Percentiles rank a stretch among this genome's conserved stretches.
phyloP scores from a whole-genome alignment of 2,888 invertebrate genomes.

The Antitype chi region DNA sequence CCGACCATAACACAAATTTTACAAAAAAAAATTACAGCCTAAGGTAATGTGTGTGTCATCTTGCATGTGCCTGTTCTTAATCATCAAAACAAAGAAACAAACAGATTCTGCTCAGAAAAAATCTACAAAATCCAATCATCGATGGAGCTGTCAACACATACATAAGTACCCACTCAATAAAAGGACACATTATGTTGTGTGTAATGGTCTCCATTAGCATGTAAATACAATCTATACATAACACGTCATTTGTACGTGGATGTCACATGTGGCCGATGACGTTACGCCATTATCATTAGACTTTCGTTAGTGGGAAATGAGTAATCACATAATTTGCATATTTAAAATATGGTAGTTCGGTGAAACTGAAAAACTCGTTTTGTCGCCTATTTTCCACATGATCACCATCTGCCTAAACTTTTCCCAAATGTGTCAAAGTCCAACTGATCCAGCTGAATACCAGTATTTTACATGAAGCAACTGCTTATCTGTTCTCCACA shows the following conservation, averaged over 20 bases:
- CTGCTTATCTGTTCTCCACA: too few species aligned
- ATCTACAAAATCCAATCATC: constrained; percentile 9
- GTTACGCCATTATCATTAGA: constrained; percentile 26
- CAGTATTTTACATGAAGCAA: too few species aligned
- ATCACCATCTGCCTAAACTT: too few species aligned
- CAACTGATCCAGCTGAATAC: too few species aligned
- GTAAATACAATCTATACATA: constrained; percentile 31
- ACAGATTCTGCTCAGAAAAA: constrained; percentile 1
- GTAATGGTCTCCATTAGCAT: constrained; percentile 45
- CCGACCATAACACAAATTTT: too few species aligned
- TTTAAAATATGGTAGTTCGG: not conserved
- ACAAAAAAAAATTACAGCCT: too few species aligned
- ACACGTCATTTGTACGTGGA: constrained; percentile 10
- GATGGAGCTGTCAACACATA: constrained; percentile 14
- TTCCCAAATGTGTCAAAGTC: too few species aligned
- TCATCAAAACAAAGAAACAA: not conserved
- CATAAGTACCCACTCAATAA: constrained; percentile 15
- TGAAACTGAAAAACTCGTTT: not conserved
- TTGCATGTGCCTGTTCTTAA: too few species aligned
- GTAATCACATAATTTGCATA: constrained; percentile 13
- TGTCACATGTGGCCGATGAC: constrained; percentile 34
- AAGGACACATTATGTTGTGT: constrained; percentile 31
- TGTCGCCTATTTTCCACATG: not conserved
- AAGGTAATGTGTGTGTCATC: too few species aligned
- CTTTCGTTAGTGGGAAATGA: constrained; percentile 6